Base-by-base conservation (phyloP, 2,888 invertebrate species). In the Chirona hameri region DNA sequence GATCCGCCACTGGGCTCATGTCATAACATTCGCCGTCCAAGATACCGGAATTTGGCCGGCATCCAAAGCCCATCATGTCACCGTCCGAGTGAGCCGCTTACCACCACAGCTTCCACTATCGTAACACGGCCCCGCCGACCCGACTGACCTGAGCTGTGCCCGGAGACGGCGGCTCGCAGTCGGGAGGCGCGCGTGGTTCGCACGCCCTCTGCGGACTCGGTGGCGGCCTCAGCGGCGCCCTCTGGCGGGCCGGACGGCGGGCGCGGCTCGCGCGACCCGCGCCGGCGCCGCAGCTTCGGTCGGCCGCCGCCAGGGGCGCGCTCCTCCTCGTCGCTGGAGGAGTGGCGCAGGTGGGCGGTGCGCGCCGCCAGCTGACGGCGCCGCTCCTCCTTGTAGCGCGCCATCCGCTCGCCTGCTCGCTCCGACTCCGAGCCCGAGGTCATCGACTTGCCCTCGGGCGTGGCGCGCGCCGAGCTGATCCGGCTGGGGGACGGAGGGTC, bases 141-240 rank as follows among this genome's bases (percentile, higher is more conserved):
- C 39, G 9, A 76, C 46, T 39, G 69, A 76, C 82, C 82, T 4
- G 83, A 24, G 21, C 46, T 57, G 15, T 82, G 76, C 46, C 76
- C 76, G 24, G 39, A 46, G 31, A 86, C 85, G 72, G 86, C 85
- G 15, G 92, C 92, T 88, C 93, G 90, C 84, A 94, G 89, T 85
- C 93, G 91, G 85, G 93, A 93, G 57, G 93, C 91, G 87, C 92
- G 90, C 83, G 93, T 94, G 85, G 92, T 92, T 88, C 93, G 91
- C 86, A 93, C 92, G 65, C 82, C 79, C 21, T 18, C 31, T 9
- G 15, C 27, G 1, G 21, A 1, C 46, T 39, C 46, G 0, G 72
- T 15, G 15, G 15, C 31, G 27, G 10, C 9, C 10, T 27, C 65
- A 7, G 72, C 72, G 72, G 29, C 72, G 21, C 65, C 48, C 81